phyloP scores from a whole-genome alignment of 2,888 invertebrate genomes.

The Thereva nobilitata region DNA sequence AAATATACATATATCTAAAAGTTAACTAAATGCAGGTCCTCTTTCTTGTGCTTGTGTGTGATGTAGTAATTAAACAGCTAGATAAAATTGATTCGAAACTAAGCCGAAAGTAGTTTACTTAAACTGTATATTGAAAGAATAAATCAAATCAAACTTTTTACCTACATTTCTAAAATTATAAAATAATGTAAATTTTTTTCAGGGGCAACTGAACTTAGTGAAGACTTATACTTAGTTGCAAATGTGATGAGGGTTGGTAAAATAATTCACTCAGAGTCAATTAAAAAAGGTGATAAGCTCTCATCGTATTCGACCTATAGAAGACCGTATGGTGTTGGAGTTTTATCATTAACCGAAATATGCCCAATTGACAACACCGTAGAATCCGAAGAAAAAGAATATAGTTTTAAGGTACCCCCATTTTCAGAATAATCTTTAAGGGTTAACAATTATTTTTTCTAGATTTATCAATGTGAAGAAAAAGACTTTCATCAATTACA shows the following conservation, averaged over 20 bases:
- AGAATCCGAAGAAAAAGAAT: slow-evolving; percentile 71
- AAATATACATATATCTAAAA: too few species aligned
- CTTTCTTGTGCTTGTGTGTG: too few species aligned
- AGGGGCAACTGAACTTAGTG: slow-evolving; percentile 80
- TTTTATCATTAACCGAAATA: slow-evolving; percentile 73
- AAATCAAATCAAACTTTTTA: too few species aligned
- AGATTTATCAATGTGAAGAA: slow-evolving; percentile 84
- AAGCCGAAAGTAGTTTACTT: too few species aligned
- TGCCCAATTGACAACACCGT: slow-evolving; percentile 61
- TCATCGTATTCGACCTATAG: slow-evolving; percentile 61
- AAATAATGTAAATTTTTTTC: neutral
- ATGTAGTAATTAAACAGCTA: too few species aligned
- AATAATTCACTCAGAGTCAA: slow-evolving; percentile 65
- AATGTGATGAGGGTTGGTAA: slow-evolving; percentile 89
- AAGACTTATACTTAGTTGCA: slow-evolving; percentile 85
- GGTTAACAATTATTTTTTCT: slow-evolving; percentile 9
- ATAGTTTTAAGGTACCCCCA: slow-evolving; percentile 68
- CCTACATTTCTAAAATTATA: neutral
- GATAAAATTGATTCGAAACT: too few species aligned
- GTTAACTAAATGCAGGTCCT: too few species aligned
- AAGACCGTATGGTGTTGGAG: slow-evolving; percentile 86
- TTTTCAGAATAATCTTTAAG: neutral
- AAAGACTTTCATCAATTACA: slow-evolving; percentile 90
- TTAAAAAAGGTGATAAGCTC: slow-evolving; percentile 55
- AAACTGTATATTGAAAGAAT: too few species aligned